Percentiles rank a stretch among this genome's conserved stretches.
Conservation (phyloP, 1,140 invertebrate species). For the Diachasmimorpha longicaudata region DNA sequence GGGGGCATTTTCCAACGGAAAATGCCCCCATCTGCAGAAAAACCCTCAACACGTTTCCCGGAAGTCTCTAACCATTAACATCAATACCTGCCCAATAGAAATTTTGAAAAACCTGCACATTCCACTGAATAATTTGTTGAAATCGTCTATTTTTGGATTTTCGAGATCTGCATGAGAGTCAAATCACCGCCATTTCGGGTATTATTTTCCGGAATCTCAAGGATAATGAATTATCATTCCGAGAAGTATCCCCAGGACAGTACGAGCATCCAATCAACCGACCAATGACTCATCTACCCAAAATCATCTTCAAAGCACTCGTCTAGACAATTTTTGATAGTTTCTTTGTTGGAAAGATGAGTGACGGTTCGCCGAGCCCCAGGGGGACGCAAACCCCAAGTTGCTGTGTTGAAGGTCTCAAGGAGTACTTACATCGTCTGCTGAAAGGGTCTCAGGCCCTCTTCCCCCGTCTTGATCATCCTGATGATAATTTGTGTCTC, state of each 20-base stretch:
- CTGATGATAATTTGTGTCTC: slow-evolving; percentile 15
- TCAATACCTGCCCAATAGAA: not conserved
- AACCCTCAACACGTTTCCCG: too few species aligned
- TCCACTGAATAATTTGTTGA: not conserved
- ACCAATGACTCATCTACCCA: too few species aligned
- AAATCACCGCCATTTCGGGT: not conserved
- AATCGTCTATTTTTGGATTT: not conserved
- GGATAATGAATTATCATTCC: not conserved
- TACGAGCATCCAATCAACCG: too few species aligned
- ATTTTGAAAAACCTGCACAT: not conserved
- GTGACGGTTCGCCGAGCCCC: not conserved
- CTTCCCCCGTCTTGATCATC: slow-evolving; percentile 50
- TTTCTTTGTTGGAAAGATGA: too few species aligned
- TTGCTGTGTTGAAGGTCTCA: not conserved
- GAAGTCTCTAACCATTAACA: not conserved
- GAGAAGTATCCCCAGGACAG: too few species aligned
- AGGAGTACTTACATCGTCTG: slow-evolving; percentile 50
- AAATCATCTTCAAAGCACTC: too few species aligned
- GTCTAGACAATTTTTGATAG: too few species aligned
- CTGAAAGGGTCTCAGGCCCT: slow-evolving; percentile 38
- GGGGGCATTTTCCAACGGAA: too few species aligned
- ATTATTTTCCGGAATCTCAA: not conserved
- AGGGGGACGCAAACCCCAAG: not conserved
- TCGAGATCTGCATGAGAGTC: not conserved
- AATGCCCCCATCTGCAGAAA: too few species aligned